These are phyloP conservation scores for Limanda limanda DNA, from an alignment of 2,113 vertebrate genomes.

Conservation along the genomic window DNA sequence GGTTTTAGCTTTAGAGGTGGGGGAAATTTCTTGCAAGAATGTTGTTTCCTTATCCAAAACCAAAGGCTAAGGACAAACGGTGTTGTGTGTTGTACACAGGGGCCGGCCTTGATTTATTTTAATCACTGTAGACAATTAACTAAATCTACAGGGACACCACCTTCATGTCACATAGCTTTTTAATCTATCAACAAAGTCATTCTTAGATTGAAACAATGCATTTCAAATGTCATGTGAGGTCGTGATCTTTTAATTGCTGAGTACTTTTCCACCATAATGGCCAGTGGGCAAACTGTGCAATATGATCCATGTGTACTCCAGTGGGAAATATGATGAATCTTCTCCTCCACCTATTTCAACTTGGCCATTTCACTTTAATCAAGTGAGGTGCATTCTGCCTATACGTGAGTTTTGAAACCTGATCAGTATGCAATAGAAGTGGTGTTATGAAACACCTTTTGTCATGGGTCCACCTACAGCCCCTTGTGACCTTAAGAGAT, in stretches of 20 bases:
- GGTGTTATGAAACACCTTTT: slow-evolving; percentile 31
- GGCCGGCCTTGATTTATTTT: neutral
- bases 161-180: neutral
- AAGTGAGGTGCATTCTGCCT: slow-evolving; percentile 15
- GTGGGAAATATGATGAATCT: slow-evolving; percentile 57
- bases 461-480: neutral
- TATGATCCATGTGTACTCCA: slow-evolving; percentile 26
- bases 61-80: neutral
- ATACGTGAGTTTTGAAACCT: slow-evolving; percentile 33
- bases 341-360: slow-evolving; percentile 31
- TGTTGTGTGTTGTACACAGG: neutral
- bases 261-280: slow-evolving; percentile 24
- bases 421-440: slow-evolving; percentile 26
- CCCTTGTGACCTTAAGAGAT: neutral
- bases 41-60: neutral
- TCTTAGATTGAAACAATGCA: slow-evolving; percentile 9
- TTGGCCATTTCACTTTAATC: slow-evolving; percentile 6
- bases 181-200: slow-evolving; percentile 6
- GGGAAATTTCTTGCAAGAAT: neutral
- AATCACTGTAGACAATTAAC: neutral
- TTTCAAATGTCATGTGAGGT: slow-evolving; percentile 27
- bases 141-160: neutral
- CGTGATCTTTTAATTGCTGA: neutral
- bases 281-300: slow-evolving; percentile 29
- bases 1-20: neutral